phyloP scores from a whole-genome alignment of 2,113 vertebrate species.

The Trematomus loennbergii region DNA sequence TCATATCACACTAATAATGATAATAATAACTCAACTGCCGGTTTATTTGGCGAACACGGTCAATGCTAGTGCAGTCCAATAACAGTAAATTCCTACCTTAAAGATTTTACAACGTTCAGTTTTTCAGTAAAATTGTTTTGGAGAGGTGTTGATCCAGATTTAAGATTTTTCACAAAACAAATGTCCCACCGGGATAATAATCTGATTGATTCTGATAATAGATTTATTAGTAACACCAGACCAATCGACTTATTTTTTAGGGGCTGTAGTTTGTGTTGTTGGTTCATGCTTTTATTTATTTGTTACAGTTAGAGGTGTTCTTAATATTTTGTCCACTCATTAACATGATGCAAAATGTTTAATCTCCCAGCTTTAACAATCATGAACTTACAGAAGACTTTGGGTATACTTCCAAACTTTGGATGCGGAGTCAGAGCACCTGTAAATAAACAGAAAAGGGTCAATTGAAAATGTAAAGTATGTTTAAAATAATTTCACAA shows the following conservation, averaged over 20 bases:
- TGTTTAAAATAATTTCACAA: background rate
- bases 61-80: background rate
- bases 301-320: background rate
- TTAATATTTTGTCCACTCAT: background rate
- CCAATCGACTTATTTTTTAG: background rate
- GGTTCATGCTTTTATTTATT: background rate
- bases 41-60: background rate
- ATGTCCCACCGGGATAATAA: too few species aligned
- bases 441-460: conserved; percentile 61
- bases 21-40: background rate
- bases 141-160: background rate
- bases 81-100: background rate
- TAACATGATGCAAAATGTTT: background rate
- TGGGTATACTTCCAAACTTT: conserved; percentile 89
- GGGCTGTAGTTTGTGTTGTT: background rate
- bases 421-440: conserved; percentile 86
- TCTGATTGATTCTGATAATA: too few species aligned
- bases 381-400: conserved; percentile 90
- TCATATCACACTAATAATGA: background rate
- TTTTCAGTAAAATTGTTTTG: background rate
- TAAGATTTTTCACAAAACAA: background rate
- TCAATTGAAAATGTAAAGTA: background rate
- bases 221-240: too few species aligned
- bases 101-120: background rate
- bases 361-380: background rate